Evolutionary conservation across 2,888 invertebrate species (phyloP).

Genomic region (Caenorhabditis plicata): DNA sequence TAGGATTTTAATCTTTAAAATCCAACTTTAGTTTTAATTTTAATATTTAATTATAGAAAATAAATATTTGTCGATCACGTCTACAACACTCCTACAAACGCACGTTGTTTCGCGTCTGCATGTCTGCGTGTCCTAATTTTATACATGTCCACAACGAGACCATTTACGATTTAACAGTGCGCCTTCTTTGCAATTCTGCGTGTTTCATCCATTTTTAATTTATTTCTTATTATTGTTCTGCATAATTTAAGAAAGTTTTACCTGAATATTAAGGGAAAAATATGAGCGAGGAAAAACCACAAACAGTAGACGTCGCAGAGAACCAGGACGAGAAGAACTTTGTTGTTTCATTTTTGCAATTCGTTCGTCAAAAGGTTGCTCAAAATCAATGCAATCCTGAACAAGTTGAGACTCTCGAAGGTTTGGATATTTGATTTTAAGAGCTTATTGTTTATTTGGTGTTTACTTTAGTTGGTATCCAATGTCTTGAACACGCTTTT

Average conservation of each 20-base stretch:
- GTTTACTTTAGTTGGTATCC: slow-evolving; percentile 77
- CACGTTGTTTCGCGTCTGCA: too few species aligned
- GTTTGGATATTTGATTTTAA: slow-evolving; percentile 23
- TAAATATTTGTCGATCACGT: too few species aligned
- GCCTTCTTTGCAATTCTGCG: too few species aligned
- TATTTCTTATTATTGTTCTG: background rate
- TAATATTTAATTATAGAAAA: too few species aligned
- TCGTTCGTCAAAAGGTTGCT: slow-evolving; percentile 62
- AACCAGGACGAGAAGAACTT: slow-evolving; percentile 55
- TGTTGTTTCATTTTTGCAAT: slow-evolving; percentile 62
- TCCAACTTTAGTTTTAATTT: too few species aligned
- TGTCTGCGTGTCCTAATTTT: too few species aligned
- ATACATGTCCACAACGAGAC: too few species aligned
- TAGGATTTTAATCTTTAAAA: too few species aligned
- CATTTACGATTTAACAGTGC: too few species aligned
- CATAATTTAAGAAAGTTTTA: background rate
- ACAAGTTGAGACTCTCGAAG: slow-evolving; percentile 60
- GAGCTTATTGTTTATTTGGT: background rate
- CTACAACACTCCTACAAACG: too few species aligned
- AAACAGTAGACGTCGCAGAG: background rate
- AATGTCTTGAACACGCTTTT: slow-evolving; percentile 85
- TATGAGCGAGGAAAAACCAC: background rate
- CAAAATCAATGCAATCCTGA: slow-evolving; percentile 50
- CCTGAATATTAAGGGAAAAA: too few species aligned
- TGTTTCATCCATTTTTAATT: too few species aligned